Conservation (phyloP, 2,888 invertebrate species). For the Caenorhabditis parvicauda region DNA sequence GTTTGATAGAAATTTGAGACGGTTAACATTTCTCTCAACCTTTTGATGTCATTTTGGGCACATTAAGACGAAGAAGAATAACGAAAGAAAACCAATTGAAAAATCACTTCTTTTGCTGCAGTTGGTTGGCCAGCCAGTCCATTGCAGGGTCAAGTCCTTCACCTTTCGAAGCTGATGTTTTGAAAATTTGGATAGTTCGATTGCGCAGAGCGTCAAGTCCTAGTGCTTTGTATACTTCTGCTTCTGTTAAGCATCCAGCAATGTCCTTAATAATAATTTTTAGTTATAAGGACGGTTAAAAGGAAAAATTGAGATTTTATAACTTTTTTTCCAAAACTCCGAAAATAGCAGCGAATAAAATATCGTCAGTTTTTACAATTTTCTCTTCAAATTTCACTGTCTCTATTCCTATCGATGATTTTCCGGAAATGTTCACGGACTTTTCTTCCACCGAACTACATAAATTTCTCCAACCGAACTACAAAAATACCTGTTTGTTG, state of each 20-base stretch:
- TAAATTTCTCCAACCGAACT: background rate
- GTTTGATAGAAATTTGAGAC: too few relatives aligned
- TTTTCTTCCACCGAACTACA: background rate
- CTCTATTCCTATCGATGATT: background rate
- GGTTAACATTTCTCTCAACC: too few relatives aligned
- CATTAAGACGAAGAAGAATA: too few relatives aligned
- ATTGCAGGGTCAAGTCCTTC: constrained; percentile 97
- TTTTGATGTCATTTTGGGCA: too few relatives aligned
- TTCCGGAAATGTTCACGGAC: background rate
- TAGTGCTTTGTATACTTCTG: constrained; percentile 90
- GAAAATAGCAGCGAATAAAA: too few relatives aligned
- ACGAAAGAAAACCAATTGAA: too few relatives aligned
- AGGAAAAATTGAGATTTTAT: too few relatives aligned
- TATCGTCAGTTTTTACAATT: background rate
- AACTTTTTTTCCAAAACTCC: too few relatives aligned
- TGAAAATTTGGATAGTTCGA: constrained; percentile 97
- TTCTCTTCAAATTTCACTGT: too few relatives aligned
- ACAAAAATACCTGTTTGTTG: constrained; percentile 74
- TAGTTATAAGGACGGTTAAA: background rate
- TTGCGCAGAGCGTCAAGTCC: constrained; percentile 91
- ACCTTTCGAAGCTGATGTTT: constrained; percentile 91
- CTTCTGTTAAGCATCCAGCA: constrained; percentile 91
- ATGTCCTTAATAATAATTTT: constrained; percentile 76
- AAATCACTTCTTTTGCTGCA: constrained; percentile 45
- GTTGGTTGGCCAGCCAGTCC: constrained; percentile 78